phyloP scores from a whole-genome alignment of 2,113 vertebrate species.

The Neofelis nebulosa region DNA sequence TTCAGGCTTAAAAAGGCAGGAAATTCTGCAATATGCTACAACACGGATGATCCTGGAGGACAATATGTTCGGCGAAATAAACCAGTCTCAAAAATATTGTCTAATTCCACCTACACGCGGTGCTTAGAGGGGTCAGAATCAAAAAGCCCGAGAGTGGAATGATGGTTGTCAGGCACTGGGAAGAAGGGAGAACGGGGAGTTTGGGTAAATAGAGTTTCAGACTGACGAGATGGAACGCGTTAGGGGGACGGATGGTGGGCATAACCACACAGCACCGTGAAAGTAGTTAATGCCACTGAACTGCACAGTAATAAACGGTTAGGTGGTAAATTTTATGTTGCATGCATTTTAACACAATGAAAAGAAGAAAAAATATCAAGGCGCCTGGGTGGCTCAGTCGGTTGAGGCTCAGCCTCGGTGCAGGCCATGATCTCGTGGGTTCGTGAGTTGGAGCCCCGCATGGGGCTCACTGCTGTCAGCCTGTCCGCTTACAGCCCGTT shows the following conservation, averaged over 20 bases:
- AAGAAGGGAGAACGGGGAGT: background rate
- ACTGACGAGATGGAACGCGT: background rate
- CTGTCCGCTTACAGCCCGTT: too few relatives aligned
- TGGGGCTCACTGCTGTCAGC: too few relatives aligned
- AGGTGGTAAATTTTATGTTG: background rate
- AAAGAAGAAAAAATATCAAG: background rate
- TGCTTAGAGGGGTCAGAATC: background rate
- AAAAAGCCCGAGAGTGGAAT: background rate
- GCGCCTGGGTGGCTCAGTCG: too few relatives aligned
- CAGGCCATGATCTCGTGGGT: too few relatives aligned
- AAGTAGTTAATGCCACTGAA: background rate
- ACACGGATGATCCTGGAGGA: background rate
- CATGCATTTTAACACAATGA: background rate
- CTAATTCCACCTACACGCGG: fast-evolving
- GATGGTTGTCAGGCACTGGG: background rate
- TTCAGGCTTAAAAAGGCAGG: background rate
- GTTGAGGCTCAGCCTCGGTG: too few relatives aligned
- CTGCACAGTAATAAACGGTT: background rate
- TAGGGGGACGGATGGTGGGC: background rate
- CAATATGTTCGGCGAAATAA: background rate
- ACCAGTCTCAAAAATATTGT: background rate
- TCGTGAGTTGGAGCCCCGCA: too few relatives aligned
- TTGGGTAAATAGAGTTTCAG: background rate
- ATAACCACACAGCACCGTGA: background rate
- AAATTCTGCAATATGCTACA: too few relatives aligned